These are phyloP conservation scores for Opisthograptis luteolata DNA, from an alignment of 2,888 invertebrate species.

Conservation along the genomic window DNA sequence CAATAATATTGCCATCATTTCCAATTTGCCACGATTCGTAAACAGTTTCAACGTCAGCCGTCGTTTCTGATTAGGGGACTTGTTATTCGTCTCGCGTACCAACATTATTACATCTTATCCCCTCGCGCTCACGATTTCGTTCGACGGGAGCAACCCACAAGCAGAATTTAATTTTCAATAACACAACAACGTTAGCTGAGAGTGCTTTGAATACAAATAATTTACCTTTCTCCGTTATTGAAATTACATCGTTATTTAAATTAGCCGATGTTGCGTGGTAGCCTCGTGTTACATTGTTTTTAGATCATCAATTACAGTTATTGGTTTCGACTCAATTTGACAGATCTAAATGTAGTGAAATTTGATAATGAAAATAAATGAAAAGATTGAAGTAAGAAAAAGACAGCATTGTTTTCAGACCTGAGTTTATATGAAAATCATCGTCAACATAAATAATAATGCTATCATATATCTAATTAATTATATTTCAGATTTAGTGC, in stretches of 20 bases:
- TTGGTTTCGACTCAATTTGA: too few species aligned
- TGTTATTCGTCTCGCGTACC: slow-evolving; percentile 23
- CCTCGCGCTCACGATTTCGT: slow-evolving; percentile 23
- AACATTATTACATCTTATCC: slow-evolving; percentile 17
- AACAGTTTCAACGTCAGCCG: slow-evolving; percentile 11
- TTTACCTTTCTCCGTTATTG: slow-evolving; percentile 6
- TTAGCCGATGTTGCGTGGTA: too few species aligned
- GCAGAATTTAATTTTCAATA: slow-evolving; percentile 25
- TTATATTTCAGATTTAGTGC: too few species aligned
- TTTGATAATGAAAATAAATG: too few species aligned
- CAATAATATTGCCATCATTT: slow-evolving; percentile 19
- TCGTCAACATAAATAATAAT: too few species aligned
- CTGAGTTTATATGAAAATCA: too few species aligned
- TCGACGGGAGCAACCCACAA: slow-evolving; percentile 11
- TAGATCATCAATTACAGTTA: too few species aligned
- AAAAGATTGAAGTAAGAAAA: too few species aligned
- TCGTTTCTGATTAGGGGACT: slow-evolving; percentile 17
- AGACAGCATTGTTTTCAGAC: too few species aligned
- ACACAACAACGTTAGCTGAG: slow-evolving; percentile 16
- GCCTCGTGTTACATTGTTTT: too few species aligned
- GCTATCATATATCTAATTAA: too few species aligned
- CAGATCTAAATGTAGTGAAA: too few species aligned
- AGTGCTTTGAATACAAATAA: slow-evolving; percentile 20
- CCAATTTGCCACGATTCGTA: slow-evolving; percentile 22
- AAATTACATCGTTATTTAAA: slow-evolving; percentile 9